phyloP scores from a whole-genome alignment of 2,888 invertebrate genomes.

The Synanthedon vespiformis region DNA sequence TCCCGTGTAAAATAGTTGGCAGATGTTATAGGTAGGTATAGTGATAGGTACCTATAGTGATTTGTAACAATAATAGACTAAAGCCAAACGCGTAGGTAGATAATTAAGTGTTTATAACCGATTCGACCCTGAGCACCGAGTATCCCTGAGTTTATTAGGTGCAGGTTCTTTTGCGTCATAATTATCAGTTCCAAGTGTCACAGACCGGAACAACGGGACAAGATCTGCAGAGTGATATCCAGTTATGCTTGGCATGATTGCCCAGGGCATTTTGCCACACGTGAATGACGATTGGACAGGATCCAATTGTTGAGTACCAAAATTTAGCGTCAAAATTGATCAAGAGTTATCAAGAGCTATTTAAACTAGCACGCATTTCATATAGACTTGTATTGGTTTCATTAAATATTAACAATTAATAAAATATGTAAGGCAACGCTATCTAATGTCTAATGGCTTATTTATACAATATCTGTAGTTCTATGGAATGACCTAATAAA shows the following conservation, averaged over 20 bases:
- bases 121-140: conserved; percentile 15
- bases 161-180: conserved; percentile 19
- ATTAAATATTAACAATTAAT: too few relatives aligned
- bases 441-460: too few relatives aligned
- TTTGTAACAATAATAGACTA: too few relatives aligned
- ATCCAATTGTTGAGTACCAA: conserved; percentile 18
- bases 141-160: too few relatives aligned
- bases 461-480: too few relatives aligned
- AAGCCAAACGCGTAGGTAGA: too few relatives aligned
- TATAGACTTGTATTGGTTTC: too few relatives aligned
- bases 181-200: conserved; percentile 4
- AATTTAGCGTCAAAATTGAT: conserved; percentile 31
- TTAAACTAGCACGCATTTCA: neutral
- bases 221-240: conserved; percentile 16
- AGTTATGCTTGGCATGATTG: conserved; percentile 22
- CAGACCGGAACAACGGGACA: conserved; percentile 48
- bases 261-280: conserved; percentile 13
- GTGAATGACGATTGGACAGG: conserved; percentile 17
- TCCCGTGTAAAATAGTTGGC: too few relatives aligned
- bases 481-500: too few relatives aligned
- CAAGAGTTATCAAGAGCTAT: neutral
- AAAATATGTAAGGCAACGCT: too few relatives aligned
- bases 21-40: too few relatives aligned
- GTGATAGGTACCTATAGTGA: too few relatives aligned
- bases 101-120: neutral